A percentile compares a stretch with the other conserved stretches of the same genome.
Conservation (phyloP, 2,113 vertebrate genomes). For the Eurystomus gularis region DNA sequence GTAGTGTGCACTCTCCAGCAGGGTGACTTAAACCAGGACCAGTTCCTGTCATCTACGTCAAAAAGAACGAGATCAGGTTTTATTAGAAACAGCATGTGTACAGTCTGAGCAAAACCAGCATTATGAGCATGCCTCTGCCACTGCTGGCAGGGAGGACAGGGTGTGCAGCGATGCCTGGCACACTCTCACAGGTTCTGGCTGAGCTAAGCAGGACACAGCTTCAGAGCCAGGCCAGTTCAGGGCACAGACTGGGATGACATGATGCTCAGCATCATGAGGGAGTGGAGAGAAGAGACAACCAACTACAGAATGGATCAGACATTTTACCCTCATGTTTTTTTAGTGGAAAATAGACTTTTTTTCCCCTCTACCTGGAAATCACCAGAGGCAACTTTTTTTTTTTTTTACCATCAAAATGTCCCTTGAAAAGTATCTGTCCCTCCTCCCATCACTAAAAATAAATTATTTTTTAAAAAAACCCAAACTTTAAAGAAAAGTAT, state of each 20-base stretch:
- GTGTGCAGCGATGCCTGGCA: fast-evolving
- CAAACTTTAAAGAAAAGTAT: background rate
- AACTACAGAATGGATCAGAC: background rate
- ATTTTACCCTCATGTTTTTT: background rate
- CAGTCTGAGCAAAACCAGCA: constrained; percentile 13
- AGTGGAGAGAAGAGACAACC: background rate
- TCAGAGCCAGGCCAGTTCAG: background rate
- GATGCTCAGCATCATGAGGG: background rate
- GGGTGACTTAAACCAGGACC: constrained; percentile 62
- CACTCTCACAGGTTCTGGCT: background rate
- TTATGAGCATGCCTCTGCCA: background rate
- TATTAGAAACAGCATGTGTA: constrained; percentile 41
- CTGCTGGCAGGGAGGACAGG: fast-evolving
- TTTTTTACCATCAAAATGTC: background rate
- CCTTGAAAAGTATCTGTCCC: background rate
- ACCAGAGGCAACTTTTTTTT: background rate
- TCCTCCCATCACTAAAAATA: background rate
- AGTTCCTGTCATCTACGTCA: background rate
- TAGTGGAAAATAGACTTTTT: background rate
- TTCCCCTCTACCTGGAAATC: background rate
- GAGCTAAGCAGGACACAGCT: background rate
- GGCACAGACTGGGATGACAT: background rate
- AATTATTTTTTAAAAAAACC: background rate
- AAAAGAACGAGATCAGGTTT: constrained; percentile 9
- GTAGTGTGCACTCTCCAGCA: background rate